Base-by-base conservation (phyloP, 2,113 vertebrate genomes). In the Lanius collurio region DNA sequence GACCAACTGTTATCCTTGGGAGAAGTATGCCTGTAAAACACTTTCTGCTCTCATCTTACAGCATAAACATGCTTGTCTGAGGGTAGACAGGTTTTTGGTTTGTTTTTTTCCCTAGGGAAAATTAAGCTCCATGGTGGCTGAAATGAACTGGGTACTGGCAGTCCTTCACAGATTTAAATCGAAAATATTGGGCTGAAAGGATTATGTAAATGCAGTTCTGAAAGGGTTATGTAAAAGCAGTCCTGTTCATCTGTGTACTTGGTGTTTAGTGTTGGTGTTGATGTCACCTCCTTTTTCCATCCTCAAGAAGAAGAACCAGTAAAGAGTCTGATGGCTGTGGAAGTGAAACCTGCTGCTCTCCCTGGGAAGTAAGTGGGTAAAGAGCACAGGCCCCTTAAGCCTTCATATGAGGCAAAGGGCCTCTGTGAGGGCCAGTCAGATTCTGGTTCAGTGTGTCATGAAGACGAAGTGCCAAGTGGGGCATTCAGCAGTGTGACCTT, bases 251-350 rank as follows among this genome's bases (percentile, higher is more conserved):
- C 83, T 84, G 39, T 85, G 69, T 96, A 77, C 57, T 73, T 60
- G 96, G 97, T 98, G 97, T 98, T 99, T 98, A 98, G 97, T 98
- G 95, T 90, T 99, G 98, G 98, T 99, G 98, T 98, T 99, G 98
- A 98, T 98, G 98, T 99, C 94, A 91, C 98, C 98, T 98, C 99
- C 98, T 99, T 98, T 98, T 96, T 98, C 98, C 98, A 97, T 98
- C 97, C 97, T 87, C 44, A 70, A 94, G 93, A 97, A 94, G 93
- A 95, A 91, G 92, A 99, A 98, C 98, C 97, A 82, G 97, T 99
- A 98, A 98, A 99, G 98, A 98, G 98, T 98, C 98, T 50, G 67
- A 96, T 98, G 96, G 97, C 98, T 97, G 98, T 98, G 96, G 98
- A 98, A 98, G 97, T 97, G 85, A 98, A 98, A 97, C 97, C 98